Evolutionary conservation across 2,797 vertebrate species (phyloP).

Genomic region (Pempheris klunzingeri): DNA sequence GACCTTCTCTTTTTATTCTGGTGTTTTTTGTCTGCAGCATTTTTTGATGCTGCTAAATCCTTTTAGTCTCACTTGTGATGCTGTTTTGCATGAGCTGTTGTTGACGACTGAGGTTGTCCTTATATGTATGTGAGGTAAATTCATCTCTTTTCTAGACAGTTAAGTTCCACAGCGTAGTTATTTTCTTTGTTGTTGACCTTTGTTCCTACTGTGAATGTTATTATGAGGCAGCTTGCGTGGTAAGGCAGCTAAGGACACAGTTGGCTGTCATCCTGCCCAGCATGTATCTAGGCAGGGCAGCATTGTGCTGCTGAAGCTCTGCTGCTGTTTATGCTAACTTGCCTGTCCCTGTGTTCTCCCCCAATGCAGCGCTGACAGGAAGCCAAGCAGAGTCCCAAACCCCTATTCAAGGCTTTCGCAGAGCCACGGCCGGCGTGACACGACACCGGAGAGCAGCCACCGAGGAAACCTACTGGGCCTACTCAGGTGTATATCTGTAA

Average conservation of each 20-base stretch:
- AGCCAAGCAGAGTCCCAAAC: constrained; percentile 84
- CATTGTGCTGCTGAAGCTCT: constrained; percentile 22
- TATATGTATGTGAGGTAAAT: not conserved
- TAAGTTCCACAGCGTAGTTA: not conserved
- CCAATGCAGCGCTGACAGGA: constrained; percentile 88
- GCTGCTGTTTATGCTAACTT: constrained; percentile 61
- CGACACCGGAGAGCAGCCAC: constrained; percentile 90
- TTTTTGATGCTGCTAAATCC: not conserved
- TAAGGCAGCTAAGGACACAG: constrained; percentile 62
- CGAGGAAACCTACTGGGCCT: constrained; percentile 95
- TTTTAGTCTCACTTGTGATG: not conserved
- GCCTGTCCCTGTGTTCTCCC: constrained; percentile 53
- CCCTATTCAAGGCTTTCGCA: constrained; percentile 80
- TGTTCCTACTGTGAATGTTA: constrained; percentile 39
- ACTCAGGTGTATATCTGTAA: constrained; percentile 86
- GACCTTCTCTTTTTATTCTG: not conserved
- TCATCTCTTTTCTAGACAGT: not conserved
- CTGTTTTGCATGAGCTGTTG: not conserved
- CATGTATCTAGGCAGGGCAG: constrained; percentile 38
- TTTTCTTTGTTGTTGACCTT: constrained; percentile 52
- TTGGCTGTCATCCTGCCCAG: constrained; percentile 57
- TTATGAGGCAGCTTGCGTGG: constrained; percentile 45
- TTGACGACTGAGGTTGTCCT: not conserved
- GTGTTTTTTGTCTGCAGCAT: not conserved
- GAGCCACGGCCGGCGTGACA: constrained; percentile 71